phyloP scores from a whole-genome alignment of 2,888 invertebrate genomes.

The Crepidodera aurea region DNA sequence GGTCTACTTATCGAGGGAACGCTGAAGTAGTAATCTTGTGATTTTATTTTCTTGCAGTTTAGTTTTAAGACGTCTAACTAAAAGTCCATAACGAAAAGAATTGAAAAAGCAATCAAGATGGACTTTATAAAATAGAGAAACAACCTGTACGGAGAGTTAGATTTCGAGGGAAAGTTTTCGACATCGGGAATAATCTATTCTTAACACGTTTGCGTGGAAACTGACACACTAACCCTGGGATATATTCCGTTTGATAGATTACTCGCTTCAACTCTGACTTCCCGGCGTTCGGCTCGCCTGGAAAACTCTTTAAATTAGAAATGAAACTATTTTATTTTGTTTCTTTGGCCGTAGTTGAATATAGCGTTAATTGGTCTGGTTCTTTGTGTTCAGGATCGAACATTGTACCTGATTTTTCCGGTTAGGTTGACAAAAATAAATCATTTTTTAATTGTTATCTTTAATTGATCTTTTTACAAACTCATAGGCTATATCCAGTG shows the following conservation, averaged over 20 bases:
- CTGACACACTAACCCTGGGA: slow-evolving; percentile 30
- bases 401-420: slow-evolving; percentile 3
- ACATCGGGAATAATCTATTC: too few species aligned
- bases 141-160: too few species aligned
- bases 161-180: too few species aligned
- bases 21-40: too few species aligned
- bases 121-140: too few species aligned
- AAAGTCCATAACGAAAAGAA: too few species aligned
- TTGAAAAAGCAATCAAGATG: too few species aligned
- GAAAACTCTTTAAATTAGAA: slow-evolving; percentile 21
- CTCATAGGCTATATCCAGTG: too few species aligned
- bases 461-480: too few species aligned
- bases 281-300: slow-evolving; percentile 8
- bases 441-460: background rate
- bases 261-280: slow-evolving; percentile 10
- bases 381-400: background rate
- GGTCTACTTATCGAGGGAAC: too few species aligned
- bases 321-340: slow-evolving; percentile 3
- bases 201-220: slow-evolving; percentile 27
- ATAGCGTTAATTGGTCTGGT: slow-evolving; percentile 11
- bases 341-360: slow-evolving; percentile 6
- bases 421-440: background rate
- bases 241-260: slow-evolving; percentile 29
- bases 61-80: too few species aligned
- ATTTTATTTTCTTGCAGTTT: too few species aligned